Evolutionary conservation across 2,113 vertebrate species (phyloP).

Genomic region (Sebastes fasciatus): DNA sequence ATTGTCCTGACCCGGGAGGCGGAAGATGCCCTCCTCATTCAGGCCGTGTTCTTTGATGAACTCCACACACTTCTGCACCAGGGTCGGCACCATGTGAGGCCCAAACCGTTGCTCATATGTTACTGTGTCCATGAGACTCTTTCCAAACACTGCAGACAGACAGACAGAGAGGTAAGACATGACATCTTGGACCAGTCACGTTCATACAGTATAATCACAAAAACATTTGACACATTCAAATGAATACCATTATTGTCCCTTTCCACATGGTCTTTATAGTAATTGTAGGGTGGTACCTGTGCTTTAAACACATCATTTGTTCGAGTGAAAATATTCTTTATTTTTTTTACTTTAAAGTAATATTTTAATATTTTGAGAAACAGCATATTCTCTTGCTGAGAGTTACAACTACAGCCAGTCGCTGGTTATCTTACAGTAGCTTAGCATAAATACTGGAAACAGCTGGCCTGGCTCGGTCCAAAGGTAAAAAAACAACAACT

Average conservation of each 20-base stretch:
- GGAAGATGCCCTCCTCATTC: conserved; percentile 94
- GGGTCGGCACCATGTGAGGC: conserved; percentile 89
- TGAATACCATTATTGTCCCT: not conserved
- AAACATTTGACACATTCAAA: not conserved
- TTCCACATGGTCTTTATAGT: not conserved
- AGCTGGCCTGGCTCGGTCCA: not conserved
- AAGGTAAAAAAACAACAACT: not conserved
- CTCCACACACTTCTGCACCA: conserved; percentile 93
- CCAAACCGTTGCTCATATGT: conserved; percentile 91
- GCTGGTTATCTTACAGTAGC: not conserved
- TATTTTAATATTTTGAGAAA: not conserved
- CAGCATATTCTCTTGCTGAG: not conserved
- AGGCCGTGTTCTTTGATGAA: conserved; percentile 91
- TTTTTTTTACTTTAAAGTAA: not conserved
- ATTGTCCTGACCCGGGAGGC: conserved; percentile 96
- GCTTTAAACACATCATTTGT: not conserved
- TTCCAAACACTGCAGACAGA: conserved; percentile 89
- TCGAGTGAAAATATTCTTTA: no score
- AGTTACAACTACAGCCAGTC: not conserved
- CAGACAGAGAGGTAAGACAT: not conserved
- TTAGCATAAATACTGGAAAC: not conserved
- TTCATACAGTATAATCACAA: not conserved
- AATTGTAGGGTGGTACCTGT: no score
- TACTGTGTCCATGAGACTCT: conserved; percentile 88
- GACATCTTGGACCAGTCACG: not conserved